phyloP scores from a whole-genome alignment of 2,797 vertebrate species.

The Nannoperca obscura region DNA sequence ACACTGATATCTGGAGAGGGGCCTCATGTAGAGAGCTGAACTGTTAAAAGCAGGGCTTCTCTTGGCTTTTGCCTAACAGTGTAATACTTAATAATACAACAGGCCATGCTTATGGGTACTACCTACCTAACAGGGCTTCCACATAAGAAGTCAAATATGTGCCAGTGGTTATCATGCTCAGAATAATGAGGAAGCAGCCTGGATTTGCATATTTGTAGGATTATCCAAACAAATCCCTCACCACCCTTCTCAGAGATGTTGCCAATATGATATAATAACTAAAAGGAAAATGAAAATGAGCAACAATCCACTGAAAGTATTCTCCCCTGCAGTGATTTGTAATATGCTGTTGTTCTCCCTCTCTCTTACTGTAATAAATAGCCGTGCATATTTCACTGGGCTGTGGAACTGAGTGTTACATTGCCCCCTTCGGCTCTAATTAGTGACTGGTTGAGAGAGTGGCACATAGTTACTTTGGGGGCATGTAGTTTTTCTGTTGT shows the following conservation, averaged over 20 bases:
- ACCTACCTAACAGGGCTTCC: constrained; percentile 14
- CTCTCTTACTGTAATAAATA: constrained; percentile 74
- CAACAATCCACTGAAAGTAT: constrained; percentile 58
- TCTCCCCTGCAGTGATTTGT: constrained; percentile 59
- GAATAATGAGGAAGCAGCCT: constrained; percentile 47
- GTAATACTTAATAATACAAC: constrained; percentile 50
- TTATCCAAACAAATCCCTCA: constrained; percentile 71
- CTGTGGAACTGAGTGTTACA: constrained; percentile 56
- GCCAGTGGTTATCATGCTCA: constrained; percentile 43
- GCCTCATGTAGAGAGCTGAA: constrained; percentile 5
- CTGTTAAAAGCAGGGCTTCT: constrained; percentile 5
- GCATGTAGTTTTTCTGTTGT: constrained; percentile 40
- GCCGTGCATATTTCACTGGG: constrained; percentile 64
- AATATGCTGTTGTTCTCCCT: constrained; percentile 55
- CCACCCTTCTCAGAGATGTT: constrained; percentile 53
- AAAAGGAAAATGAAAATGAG: constrained; percentile 64
- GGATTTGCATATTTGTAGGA: constrained; percentile 73
- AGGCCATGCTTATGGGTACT: constrained; percentile 26
- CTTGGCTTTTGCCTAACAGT: constrained; percentile 14
- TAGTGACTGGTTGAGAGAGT: constrained; percentile 68
- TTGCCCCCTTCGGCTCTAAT: constrained; percentile 74
- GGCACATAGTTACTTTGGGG: constrained; percentile 43
- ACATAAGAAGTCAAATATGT: constrained; percentile 28
- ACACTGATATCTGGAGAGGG: constrained; percentile 32
- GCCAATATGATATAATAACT: constrained; percentile 58